Percentiles rank a stretch among this genome's conserved stretches.
Conservation (phyloP, 2,888 invertebrate genomes). For the Liposcelis brunnea region DNA sequence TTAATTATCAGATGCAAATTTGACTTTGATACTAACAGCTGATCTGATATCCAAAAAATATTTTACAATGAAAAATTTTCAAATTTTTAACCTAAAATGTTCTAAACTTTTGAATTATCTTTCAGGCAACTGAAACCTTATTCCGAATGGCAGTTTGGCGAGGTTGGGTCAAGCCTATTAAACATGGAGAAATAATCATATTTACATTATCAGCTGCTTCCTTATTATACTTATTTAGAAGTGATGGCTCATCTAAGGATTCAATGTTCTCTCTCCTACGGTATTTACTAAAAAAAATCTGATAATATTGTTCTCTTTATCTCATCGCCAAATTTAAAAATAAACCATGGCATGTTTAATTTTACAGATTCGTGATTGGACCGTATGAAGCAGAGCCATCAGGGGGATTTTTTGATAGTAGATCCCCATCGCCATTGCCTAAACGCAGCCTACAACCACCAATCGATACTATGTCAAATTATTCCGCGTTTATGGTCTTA, state of each 20-base stretch:
- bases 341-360: constrained; percentile 13
- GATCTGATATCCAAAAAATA: no score
- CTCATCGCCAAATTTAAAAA: neutral
- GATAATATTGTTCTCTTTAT: constrained; percentile 4
- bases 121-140: constrained; percentile 53
- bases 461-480: neutral
- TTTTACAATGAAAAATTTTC: neutral
- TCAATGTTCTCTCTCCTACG: constrained; percentile 43
- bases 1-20: no score
- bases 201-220: constrained; percentile 44
- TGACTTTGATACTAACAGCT: no score
- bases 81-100: constrained; percentile 6
- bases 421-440: neutral
- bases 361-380: constrained; percentile 39
- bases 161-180: constrained; percentile 39
- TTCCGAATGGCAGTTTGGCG: constrained; percentile 52
- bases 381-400: constrained; percentile 30
- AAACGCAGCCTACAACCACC: no score
- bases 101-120: constrained; percentile 13
- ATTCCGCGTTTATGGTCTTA: neutral
- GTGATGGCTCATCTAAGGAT: constrained; percentile 34
- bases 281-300: constrained; percentile 21
- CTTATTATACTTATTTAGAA: constrained; percentile 39
- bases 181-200: constrained; percentile 45
- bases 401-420: neutral